phyloP scores from a whole-genome alignment of 1,140 invertebrate genomes.

The Drosophila seguyi region DNA sequence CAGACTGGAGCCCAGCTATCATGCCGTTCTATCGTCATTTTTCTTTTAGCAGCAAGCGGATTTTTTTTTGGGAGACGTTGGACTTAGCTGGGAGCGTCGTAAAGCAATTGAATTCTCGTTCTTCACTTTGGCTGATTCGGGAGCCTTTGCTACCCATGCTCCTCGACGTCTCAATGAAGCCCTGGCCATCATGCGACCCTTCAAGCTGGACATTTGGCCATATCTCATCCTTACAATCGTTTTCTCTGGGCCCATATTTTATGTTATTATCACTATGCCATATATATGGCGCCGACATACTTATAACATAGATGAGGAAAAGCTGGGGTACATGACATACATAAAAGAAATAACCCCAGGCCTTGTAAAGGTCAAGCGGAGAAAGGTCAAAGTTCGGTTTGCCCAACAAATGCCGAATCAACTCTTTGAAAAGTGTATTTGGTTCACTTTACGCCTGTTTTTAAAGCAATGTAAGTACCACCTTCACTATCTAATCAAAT shows the following conservation, averaged over 20 bases:
- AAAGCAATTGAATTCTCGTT: conserved; percentile 90
- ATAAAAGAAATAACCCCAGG: conserved; percentile 78
- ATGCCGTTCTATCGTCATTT: conserved; percentile 8
- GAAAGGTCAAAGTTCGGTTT: neutral
- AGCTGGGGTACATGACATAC: conserved; percentile 57
- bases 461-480: conserved; percentile 88
- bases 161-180: conserved; percentile 89
- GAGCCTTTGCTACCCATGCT: conserved; percentile 90
- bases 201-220: conserved; percentile 89
- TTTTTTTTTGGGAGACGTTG: conserved; percentile 90
- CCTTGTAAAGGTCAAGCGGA: conserved; percentile 1
- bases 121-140: conserved; percentile 89
- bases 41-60: conserved; percentile 87
- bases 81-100: conserved; percentile 89
- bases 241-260: conserved; percentile 86
- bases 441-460: conserved; percentile 89
- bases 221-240: conserved; percentile 86
- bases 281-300: conserved; percentile 78
- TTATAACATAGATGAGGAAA: conserved; percentile 42
- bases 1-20: no score
- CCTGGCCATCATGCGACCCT: conserved; percentile 89
- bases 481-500: neutral
- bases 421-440: conserved; percentile 88
- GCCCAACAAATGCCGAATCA: conserved; percentile 69
- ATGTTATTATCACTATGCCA: conserved; percentile 86